These are phyloP conservation scores for Melanostoma mellinum DNA, from an alignment of 2,888 invertebrate species.

Conservation along the genomic window DNA sequence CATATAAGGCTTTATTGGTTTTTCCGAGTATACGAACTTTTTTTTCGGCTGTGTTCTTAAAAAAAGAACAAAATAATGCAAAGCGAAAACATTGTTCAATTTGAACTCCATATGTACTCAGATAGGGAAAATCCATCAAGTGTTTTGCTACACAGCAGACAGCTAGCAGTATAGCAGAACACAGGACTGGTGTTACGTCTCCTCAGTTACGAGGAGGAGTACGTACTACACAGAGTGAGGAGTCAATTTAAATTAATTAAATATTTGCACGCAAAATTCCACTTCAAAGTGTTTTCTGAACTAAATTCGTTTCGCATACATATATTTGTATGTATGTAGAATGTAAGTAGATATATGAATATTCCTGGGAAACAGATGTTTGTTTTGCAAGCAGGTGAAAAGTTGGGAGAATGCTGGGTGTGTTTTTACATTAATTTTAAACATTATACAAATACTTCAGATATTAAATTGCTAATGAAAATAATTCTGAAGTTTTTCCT, in stretches of 20 bases:
- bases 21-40: too few species aligned
- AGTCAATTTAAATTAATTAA: conserved; percentile 71
- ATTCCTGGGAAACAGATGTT: conserved; percentile 53
- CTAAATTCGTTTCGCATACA: conserved; percentile 50
- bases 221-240: conserved; percentile 7
- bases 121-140: conserved; percentile 70
- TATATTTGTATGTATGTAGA: not conserved
- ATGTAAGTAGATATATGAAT: not conserved
- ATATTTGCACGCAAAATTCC: conserved; percentile 70
- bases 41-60: too few species aligned
- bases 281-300: conserved; percentile 64
- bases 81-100: conserved; percentile 23
- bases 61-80: conserved; percentile 20
- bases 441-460: conserved; percentile 38
- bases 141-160: conserved; percentile 50
- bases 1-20: too few species aligned
- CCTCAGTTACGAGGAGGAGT: not conserved
- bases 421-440: conserved; percentile 48
- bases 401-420: not conserved
- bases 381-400: conserved; percentile 33
- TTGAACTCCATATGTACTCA: conserved; percentile 21
- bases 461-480: conserved; percentile 35
- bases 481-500: conserved; percentile 22
- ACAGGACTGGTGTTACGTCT: not conserved
- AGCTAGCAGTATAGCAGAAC: conserved; percentile 6